Base-by-base conservation (phyloP, 2,888 invertebrate species). In the Leucozona laternaria region DNA sequence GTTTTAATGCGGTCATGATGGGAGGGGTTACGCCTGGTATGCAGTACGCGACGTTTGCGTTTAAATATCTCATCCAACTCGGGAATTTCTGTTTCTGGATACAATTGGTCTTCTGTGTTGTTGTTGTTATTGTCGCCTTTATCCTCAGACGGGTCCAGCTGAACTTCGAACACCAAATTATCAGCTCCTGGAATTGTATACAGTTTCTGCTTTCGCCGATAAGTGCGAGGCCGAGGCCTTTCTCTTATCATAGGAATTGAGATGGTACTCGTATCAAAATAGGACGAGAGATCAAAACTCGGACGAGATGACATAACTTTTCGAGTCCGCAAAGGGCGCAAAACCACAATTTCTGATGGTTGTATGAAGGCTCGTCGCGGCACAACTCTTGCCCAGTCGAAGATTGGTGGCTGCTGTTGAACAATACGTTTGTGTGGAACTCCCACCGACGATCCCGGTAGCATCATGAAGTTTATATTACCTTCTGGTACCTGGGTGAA, bases 11-110 rank as follows among this genome's bases (percentile, higher is more conserved):
- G 22, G 5, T 72, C 70, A 15, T 62, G 57, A 6, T 22, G 25
- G 11, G 62, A 73, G 15, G 58, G 17, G 34, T 40, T 64, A 2
- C 79, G 78, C 7, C 82, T 64, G 7, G 71, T 58, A 28, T 22
- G 25, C 0, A 71, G 6, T 7, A 53, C 71, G 10, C 86, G 86
- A 53, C 86, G 86, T 48, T 82, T 86, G 17, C 86, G 86, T 48
- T 86, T 86, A 11, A 86, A 86, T 6, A 82, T 82, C 34, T 86
- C 82, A 48, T 86, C 82, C 5, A 86, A 58, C 34, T 86, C 86
- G 0, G 86, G 86, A 2, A 79, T 79, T 66, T 82, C 86, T 0
- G 82, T 82, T 17, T 86, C 86, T 20, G 82, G 66, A 64, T 82
- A 86, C 15, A 86, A 25, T 28, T 86, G 62, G 5, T 86, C 75